These are phyloP conservation scores for Catharus ustulatus DNA, from an alignment of 2,797 vertebrate species.

Conservation along the genomic window DNA sequence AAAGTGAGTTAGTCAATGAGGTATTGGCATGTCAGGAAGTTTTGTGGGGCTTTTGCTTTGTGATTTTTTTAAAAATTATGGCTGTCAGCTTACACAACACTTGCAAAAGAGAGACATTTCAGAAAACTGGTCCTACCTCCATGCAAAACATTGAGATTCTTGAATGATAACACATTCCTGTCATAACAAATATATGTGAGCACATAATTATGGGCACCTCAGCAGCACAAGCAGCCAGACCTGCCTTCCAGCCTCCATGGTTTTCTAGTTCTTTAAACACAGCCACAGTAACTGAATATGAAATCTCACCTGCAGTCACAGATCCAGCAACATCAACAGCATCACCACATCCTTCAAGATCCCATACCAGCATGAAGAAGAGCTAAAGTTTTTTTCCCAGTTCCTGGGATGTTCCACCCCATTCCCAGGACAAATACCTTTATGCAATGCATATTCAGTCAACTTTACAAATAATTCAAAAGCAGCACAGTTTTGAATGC, in stretches of 20 bases:
- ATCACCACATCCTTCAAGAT: too few species aligned
- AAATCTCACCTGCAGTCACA: background rate
- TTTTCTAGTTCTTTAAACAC: background rate
- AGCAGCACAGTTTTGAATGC: background rate
- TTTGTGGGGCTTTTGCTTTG: background rate
- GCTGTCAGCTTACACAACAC: background rate
- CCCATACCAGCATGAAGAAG: background rate
- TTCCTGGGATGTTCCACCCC: background rate
- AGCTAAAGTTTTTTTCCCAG: background rate
- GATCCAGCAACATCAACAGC: background rate
- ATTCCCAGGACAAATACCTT: background rate
- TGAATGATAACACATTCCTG: background rate
- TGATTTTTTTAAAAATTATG: rapidly evolving
- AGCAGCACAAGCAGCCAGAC: background rate
- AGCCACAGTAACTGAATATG: background rate
- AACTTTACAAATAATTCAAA: background rate
- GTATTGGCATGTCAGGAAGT: background rate
- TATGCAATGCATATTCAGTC: rapidly evolving
- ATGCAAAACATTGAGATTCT: background rate
- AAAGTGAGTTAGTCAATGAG: background rate
- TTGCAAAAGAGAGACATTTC: background rate
- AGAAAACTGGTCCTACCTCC: background rate
- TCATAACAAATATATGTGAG: too few species aligned
- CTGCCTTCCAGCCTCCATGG: background rate
- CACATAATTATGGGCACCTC: background rate